Conservation (phyloP, 1,140 invertebrate genomes). For the Melanaphis sacchari region DNA sequence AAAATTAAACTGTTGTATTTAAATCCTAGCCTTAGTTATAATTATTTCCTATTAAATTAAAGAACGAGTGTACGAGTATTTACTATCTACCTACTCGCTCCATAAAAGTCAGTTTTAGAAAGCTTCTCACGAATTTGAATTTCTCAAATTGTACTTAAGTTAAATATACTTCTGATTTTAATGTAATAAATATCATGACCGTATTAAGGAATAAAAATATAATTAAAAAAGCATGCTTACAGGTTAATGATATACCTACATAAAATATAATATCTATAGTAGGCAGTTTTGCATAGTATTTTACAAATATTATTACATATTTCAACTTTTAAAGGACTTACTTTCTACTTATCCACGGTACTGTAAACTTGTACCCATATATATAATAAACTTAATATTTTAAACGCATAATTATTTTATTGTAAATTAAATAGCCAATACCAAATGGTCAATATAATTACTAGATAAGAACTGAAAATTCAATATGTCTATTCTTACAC, state of each 20-base stretch:
- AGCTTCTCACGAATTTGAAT: not conserved
- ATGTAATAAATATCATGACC: not conserved
- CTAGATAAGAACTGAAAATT: not conserved
- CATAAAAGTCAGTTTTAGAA: not conserved
- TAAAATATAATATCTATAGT: not conserved
- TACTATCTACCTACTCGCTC: too few relatives aligned
- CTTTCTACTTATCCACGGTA: too few relatives aligned
- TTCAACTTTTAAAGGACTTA: too few relatives aligned
- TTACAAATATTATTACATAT: not conserved
- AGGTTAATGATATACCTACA: too few relatives aligned
- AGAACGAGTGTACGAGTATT: not conserved
- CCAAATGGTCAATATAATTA: not conserved
- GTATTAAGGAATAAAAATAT: not conserved
- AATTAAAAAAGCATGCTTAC: too few relatives aligned
- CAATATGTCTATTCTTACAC: not conserved
- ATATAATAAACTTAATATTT: too few relatives aligned
- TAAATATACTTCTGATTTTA: not conserved
- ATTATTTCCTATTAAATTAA: not conserved
- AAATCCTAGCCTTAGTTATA: too few relatives aligned
- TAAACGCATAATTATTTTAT: not conserved
- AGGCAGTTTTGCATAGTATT: not conserved
- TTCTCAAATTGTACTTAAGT: too few relatives aligned
- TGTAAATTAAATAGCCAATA: not conserved
- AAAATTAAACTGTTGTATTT: too few relatives aligned
- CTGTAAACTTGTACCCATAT: too few relatives aligned